Percentiles rank a stretch among this genome's conserved stretches.
phyloP scores from a whole-genome alignment of 2,113 vertebrate species.

The Cyanistes caeruleus region DNA sequence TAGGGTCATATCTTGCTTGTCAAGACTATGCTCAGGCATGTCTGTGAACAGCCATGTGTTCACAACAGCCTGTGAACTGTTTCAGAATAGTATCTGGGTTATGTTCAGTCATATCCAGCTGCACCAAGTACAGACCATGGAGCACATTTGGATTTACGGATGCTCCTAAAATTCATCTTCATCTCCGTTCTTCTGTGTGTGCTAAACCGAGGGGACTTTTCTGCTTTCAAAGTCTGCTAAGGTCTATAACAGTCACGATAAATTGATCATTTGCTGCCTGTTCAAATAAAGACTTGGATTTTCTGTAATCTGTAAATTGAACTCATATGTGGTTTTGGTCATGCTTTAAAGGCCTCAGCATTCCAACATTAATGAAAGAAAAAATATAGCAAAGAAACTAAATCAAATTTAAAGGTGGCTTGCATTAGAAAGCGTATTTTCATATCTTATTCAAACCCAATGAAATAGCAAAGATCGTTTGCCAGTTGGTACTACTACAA shows the following conservation, averaged over 20 bases:
- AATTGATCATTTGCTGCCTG: not conserved
- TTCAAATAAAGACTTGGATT: not conserved
- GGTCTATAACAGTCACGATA: not conserved
- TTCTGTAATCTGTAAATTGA: not conserved
- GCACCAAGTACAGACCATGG: not conserved
- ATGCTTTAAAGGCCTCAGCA: not conserved
- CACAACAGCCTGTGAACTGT: not conserved
- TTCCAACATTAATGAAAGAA: not conserved
- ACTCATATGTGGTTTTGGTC: not conserved
- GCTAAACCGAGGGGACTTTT: not conserved
- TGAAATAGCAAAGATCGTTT: conserved; percentile 34
- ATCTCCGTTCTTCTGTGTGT: not conserved
- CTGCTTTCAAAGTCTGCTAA: not conserved
- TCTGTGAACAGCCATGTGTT: too few relatives aligned
- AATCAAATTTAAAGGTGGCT: conserved; percentile 1
- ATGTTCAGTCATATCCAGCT: not conserved
- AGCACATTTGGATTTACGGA: not conserved
- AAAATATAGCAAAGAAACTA: conserved; percentile 15
- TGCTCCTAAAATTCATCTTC: not conserved
- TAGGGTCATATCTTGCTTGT: not conserved
- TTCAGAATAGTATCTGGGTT: not conserved
- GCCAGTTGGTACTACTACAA: conserved; percentile 13
- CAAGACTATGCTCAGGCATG: not conserved
- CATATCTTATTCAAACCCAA: conserved; percentile 14
- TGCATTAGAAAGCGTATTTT: conserved; percentile 55